Evolutionary conservation across 2,888 invertebrate genomes (phyloP).

Genomic region (Ichneumoninae sp.): DNA sequence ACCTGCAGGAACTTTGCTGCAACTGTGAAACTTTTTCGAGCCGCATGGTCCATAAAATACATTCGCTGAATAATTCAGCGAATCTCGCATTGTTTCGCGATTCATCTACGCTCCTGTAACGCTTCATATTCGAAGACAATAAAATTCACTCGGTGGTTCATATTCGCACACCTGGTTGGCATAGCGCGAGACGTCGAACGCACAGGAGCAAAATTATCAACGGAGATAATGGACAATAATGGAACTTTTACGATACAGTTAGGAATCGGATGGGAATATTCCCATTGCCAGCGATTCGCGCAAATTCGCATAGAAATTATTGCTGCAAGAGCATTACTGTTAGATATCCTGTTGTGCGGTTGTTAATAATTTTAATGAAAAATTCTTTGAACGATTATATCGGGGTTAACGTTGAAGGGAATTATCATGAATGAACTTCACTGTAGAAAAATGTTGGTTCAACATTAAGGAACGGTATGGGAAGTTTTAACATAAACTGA

Average conservation of each 20-base stretch:
- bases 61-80: conserved; percentile 59
- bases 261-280: conserved; percentile 10
- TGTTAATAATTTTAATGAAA: neutral
- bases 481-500: too few species aligned
- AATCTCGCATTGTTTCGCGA: conserved; percentile 45
- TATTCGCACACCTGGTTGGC: neutral
- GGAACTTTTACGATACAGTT: conserved; percentile 1
- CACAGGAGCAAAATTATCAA: conserved; percentile 4
- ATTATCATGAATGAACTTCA: neutral
- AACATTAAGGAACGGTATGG: too few species aligned
- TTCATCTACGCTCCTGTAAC: conserved; percentile 24
- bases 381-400: neutral
- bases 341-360: neutral
- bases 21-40: conserved; percentile 1
- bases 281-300: neutral
- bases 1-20: conserved; percentile 36
- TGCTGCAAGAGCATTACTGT: neutral
- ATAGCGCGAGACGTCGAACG: neutral
- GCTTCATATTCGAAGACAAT: conserved; percentile 16
- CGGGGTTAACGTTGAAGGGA: neutral
- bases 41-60: conserved; percentile 38
- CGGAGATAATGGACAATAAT: conserved; percentile 17
- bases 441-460: too few species aligned
- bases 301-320: neutral
- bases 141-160: conserved; percentile 1